phyloP scores from a whole-genome alignment of 2,113 vertebrate species.

The Ceuthmochares aereus region DNA sequence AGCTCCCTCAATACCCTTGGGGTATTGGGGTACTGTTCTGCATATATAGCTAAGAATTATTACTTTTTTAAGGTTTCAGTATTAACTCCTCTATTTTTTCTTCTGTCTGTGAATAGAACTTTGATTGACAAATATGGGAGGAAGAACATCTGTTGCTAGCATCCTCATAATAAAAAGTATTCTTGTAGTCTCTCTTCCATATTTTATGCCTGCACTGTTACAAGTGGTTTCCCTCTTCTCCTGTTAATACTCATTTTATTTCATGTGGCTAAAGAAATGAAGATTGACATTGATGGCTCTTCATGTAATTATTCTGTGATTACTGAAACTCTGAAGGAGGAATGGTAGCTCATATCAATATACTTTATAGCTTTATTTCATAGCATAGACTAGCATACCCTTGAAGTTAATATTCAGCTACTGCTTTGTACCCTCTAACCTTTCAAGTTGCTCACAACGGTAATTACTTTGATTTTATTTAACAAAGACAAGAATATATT shows the following conservation, averaged over 20 bases:
- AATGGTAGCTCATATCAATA: neutral
- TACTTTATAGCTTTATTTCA: slow-evolving; percentile 28
- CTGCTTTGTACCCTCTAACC: neutral
- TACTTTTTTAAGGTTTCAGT: neutral
- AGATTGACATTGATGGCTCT: slow-evolving; percentile 26
- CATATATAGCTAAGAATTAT: neutral
- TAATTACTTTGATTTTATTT: slow-evolving; percentile 26
- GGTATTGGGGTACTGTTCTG: too few species aligned
- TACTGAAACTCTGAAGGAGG: slow-evolving; percentile 28
- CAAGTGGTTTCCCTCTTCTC: neutral
- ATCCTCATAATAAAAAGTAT: neutral
- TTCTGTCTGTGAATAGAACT: neutral
- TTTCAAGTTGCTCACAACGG: slow-evolving; percentile 18
- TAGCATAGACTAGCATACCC: neutral
- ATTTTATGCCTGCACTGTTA: neutral
- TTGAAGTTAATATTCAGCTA: neutral
- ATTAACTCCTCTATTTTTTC: neutral
- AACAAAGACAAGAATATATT: neutral
- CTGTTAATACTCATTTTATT: neutral
- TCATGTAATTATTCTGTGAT: slow-evolving; percentile 33
- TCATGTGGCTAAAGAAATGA: neutral
- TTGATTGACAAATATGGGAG: neutral
- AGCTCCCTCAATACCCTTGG: too few species aligned
- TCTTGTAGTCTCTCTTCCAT: neutral
- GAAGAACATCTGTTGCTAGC: neutral